Percentiles rank a stretch among this genome's conserved stretches.
Conservation (phyloP, 2,888 invertebrate genomes). For the Acanthopleura granulata region DNA sequence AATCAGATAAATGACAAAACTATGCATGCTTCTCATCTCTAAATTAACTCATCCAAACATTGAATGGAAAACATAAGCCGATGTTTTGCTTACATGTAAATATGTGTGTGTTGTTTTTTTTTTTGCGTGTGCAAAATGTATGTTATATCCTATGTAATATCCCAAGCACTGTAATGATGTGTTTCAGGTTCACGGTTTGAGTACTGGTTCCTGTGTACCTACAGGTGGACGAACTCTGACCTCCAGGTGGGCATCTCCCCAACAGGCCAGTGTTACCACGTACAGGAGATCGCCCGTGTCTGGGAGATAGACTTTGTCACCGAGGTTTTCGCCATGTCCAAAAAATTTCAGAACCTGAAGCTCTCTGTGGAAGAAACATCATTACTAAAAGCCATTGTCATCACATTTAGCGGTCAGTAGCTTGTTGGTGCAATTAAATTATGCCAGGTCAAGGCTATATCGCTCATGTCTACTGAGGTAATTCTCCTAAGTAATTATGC, state of each 20-base stretch:
- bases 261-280: constrained; percentile 42
- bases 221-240: constrained; percentile 50
- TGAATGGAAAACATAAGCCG: too few species aligned
- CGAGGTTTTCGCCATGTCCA: constrained; percentile 34
- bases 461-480: too few species aligned
- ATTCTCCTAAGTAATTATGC: too few species aligned
- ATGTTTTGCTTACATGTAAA: too few species aligned
- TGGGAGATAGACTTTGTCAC: constrained; percentile 45
- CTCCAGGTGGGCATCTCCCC: constrained; percentile 44
- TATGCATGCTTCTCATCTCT: too few species aligned
- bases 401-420: not conserved
- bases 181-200: constrained; percentile 60
- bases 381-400: not conserved
- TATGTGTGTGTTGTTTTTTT: not conserved
- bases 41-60: too few species aligned
- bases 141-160: not conserved
- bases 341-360: not conserved
- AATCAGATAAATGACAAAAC: too few species aligned
- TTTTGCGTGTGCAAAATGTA: not conserved
- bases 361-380: constrained; percentile 4
- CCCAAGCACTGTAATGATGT: not conserved
- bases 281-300: constrained; percentile 42
- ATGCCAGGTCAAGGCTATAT: too few species aligned
- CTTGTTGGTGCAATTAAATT: too few species aligned
- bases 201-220: constrained; percentile 56